Evolutionary conservation across 2,797 vertebrate species (phyloP).

Genomic region (Myoxocephalus aenaeus): DNA sequence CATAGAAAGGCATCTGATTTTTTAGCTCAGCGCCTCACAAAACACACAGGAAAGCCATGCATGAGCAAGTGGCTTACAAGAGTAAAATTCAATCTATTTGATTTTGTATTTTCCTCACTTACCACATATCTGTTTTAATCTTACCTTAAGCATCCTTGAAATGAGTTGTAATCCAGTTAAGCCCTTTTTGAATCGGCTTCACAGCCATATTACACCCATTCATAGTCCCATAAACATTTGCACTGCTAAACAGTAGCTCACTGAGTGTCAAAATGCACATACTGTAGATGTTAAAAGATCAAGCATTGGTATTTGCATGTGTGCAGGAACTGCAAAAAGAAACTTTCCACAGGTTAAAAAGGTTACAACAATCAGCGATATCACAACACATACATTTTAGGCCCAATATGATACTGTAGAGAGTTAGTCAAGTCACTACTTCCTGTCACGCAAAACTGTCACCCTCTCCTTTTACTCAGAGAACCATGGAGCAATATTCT

Average conservation of each 20-base stretch:
- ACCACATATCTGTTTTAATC: slow-evolving; percentile 86
- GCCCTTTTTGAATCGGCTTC: slow-evolving; percentile 82
- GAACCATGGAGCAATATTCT: background rate
- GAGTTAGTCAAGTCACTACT: background rate
- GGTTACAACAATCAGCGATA: background rate
- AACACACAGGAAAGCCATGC: slow-evolving; percentile 44
- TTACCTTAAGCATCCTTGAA: slow-evolving; percentile 86
- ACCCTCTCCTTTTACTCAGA: background rate
- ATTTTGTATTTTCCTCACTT: slow-evolving; percentile 81
- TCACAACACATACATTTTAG: background rate
- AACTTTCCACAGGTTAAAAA: slow-evolving; percentile 1
- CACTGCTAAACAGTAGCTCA: slow-evolving; percentile 58
- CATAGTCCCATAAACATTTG: slow-evolving; percentile 69
- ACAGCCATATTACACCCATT: slow-evolving; percentile 74
- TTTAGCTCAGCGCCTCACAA: slow-evolving; percentile 27
- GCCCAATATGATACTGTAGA: background rate
- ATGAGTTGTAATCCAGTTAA: slow-evolving; percentile 86
- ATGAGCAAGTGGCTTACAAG: slow-evolving; percentile 60
- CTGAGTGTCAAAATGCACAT: slow-evolving; percentile 53
- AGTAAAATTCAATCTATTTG: slow-evolving; percentile 78
- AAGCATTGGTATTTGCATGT: slow-evolving; percentile 19
- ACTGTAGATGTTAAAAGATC: slow-evolving; percentile 37
- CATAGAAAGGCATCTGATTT: slow-evolving; percentile 13
- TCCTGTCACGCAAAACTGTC: background rate
- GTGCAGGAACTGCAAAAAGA: slow-evolving; percentile 6